These are phyloP conservation scores for Orestias chungarensis DNA, from an alignment of 2,797 vertebrate genomes.

Conservation along the genomic window DNA sequence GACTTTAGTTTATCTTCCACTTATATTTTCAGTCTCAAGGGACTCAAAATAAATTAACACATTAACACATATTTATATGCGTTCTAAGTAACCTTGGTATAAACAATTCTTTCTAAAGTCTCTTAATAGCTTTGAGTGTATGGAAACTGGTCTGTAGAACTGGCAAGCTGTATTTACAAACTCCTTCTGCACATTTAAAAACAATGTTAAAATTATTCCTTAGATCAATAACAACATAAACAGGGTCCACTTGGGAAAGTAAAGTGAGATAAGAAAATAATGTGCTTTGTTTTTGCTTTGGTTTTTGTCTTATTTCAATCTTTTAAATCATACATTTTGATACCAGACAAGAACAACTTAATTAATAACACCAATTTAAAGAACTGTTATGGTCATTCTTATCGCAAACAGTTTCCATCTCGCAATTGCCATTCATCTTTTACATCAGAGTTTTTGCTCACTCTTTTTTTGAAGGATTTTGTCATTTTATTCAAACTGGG, in stretches of 20 bases:
- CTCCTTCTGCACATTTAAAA: constrained; percentile 46
- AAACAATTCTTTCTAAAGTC: neutral
- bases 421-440: neutral
- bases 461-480: neutral
- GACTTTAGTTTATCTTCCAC: neutral
- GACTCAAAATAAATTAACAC: constrained; percentile 27
- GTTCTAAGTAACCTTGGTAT: neutral
- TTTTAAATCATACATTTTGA: neutral
- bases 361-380: too few relatives aligned
- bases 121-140: neutral
- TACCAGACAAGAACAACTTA: neutral
- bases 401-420: neutral
- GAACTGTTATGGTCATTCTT: neutral
- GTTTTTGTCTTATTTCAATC: neutral
- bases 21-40: too few relatives aligned
- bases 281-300: too few relatives aligned
- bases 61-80: constrained; percentile 4
- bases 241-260: neutral
- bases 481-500: neutral
- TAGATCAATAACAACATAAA: neutral
- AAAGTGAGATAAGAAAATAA: neutral
- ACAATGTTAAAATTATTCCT: constrained; percentile 22
- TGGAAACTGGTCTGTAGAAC: neutral
- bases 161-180: neutral
- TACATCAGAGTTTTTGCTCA: too few relatives aligned